Base-by-base conservation (phyloP, 2,888 invertebrate genomes). In the Luperina nickerlii region DNA sequence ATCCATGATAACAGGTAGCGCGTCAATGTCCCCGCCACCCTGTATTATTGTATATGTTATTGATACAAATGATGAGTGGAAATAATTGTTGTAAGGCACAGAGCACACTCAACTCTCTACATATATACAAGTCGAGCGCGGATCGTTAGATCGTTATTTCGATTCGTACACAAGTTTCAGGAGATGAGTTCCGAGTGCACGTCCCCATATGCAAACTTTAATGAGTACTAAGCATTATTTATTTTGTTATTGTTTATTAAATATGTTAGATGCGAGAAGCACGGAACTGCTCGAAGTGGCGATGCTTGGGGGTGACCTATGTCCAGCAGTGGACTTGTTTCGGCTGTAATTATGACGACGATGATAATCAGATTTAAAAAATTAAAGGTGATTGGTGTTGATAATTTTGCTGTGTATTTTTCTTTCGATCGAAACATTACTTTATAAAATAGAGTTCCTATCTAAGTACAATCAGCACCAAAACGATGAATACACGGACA, bases 141-240 rank as follows among this genome's bases (percentile, higher is more conserved):
- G 87, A 87, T 90, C 86, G 89, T 91, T 90, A 88, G 79, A 88
- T 82, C 84, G 90, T 91, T 90, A 90, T 90, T 92, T 92, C 90
- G 91, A 92, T 92, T 91, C 88, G 89, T 70, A 92, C 91, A 87
- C 85, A 90, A 90, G 93, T 94, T 94, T 91, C 92, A 91, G 90
- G 81, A 90, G 84, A 91, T 91, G 91, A 90, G 91, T 92, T 91
- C 91, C 90, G 90, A 85, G 85, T 86, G 90, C 90, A 91, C 90
- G 90, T 91, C 83, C 86, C 81, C 90, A 85, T 89, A 88, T 90
- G 90, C 79, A 91, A 90, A 91, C 86, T 89, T 90, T 79, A 87
- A 81, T 87, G 79, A 79, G 65, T 79, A 80, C 63, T 78, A 83
- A 73, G 67, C 65, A 57, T 74, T 63, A 32, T 45, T 70, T 54